Conservation (phyloP, 2,113 vertebrate genomes). For the Megaleporinus macrocephalus region DNA sequence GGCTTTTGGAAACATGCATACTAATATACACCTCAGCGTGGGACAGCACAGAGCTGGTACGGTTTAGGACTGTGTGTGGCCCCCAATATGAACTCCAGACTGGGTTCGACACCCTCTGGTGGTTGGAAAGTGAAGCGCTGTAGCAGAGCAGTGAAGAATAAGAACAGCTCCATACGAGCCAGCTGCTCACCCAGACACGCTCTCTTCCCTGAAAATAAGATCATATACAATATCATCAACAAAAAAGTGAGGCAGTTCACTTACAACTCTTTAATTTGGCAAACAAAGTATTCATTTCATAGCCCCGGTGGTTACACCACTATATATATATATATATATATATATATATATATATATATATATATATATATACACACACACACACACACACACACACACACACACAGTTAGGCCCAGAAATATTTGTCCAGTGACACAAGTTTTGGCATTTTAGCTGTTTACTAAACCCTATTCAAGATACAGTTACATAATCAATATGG, state of each 20-base stretch:
- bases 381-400: too few species aligned
- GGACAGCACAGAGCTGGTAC: constrained; percentile 59
- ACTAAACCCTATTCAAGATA: too few species aligned
- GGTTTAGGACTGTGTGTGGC: constrained; percentile 57
- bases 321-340: too few species aligned
- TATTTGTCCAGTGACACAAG: too few species aligned
- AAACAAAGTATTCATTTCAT: too few species aligned
- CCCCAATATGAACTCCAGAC: constrained; percentile 63
- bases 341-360: too few species aligned
- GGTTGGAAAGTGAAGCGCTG: constrained; percentile 68
- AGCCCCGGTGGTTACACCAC: too few species aligned
- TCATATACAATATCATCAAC: constrained; percentile 7
- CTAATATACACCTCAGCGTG: constrained; percentile 52
- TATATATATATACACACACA: too few species aligned
- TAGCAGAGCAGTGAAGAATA: constrained; percentile 82
- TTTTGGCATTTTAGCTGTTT: too few species aligned
- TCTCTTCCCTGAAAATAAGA: constrained; percentile 74
- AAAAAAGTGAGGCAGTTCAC: background rate
- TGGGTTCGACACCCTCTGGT: constrained; percentile 61
- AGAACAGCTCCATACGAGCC: constrained; percentile 83
- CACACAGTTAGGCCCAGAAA: too few species aligned
- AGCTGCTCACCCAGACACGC: constrained; percentile 80
- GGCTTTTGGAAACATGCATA: background rate
- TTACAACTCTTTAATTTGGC: too few species aligned
- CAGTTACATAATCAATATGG: too few species aligned